These are phyloP conservation scores for Lycocorax pyrrhopterus DNA, from an alignment of 2,113 vertebrate species.

Conservation along the genomic window DNA sequence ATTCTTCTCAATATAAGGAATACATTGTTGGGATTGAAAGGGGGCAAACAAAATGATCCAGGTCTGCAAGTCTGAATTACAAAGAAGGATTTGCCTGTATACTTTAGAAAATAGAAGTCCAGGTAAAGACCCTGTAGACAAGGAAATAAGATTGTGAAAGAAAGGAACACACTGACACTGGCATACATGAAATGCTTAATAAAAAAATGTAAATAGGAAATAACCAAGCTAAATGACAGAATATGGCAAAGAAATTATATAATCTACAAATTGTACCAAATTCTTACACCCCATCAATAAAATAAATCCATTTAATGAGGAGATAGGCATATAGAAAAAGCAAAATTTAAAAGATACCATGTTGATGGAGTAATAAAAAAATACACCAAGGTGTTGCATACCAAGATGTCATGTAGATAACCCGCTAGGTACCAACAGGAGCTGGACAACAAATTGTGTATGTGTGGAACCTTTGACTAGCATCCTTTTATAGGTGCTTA, in stretches of 20 bases:
- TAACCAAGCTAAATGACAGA: neutral
- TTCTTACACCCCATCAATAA: neutral
- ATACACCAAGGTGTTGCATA: neutral
- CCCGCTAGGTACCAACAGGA: neutral
- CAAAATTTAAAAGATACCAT: neutral
- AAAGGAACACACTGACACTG: neutral
- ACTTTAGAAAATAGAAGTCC: neutral
- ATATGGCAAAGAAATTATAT: neutral
- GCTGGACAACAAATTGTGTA: neutral
- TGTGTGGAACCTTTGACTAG: neutral
- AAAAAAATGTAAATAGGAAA: neutral
- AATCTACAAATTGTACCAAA: neutral
- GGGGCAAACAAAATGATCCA: neutral
- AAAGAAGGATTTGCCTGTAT: neutral
- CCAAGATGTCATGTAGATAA: neutral
- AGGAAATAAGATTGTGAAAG: neutral
- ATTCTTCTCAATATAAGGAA: neutral
- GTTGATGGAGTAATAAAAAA: neutral
- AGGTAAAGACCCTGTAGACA: neutral
- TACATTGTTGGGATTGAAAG: constrained; percentile 1
- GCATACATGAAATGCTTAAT: neutral
- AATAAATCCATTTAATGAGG: neutral
- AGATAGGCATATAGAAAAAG: neutral
- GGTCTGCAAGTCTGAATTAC: neutral
- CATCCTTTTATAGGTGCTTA: neutral